Evolutionary conservation across 2,797 vertebrate species (phyloP).

Genomic region (Tragelaphus oryx): DNA sequence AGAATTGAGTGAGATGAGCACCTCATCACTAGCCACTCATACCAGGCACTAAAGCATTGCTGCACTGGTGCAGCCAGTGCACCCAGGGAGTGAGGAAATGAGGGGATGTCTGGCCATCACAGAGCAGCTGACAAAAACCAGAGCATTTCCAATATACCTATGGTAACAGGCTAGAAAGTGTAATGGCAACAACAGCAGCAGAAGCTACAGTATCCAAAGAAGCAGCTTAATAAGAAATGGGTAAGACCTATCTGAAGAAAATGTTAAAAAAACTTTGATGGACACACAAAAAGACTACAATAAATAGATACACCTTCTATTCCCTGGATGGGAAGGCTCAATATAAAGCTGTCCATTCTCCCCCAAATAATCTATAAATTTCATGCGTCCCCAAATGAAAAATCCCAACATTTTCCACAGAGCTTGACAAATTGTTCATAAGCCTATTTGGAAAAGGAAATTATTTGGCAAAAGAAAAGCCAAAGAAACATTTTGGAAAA

Average conservation of each 20-base stretch:
- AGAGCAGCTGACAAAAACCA: background rate
- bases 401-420: background rate
- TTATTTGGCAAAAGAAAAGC: background rate
- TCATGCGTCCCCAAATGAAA: background rate
- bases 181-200: background rate
- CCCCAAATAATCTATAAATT: background rate
- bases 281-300: background rate
- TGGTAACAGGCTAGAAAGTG: background rate
- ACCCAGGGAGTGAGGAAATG: background rate
- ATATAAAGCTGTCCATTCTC: background rate
- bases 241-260: background rate
- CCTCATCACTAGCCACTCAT: background rate
- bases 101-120: background rate
- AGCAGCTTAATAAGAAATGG: background rate
- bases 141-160: background rate
- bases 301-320: background rate
- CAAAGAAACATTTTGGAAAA: background rate
- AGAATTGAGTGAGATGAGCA: background rate
- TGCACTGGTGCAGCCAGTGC: background rate
- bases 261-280: background rate
- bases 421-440: slow-evolving; percentile 26
- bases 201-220: background rate
- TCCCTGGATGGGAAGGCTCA: background rate
- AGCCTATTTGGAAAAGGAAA: slow-evolving; percentile 27
- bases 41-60: background rate